phyloP scores from a whole-genome alignment of 2,113 vertebrate genomes.

The Eulacestoma nigropectus region DNA sequence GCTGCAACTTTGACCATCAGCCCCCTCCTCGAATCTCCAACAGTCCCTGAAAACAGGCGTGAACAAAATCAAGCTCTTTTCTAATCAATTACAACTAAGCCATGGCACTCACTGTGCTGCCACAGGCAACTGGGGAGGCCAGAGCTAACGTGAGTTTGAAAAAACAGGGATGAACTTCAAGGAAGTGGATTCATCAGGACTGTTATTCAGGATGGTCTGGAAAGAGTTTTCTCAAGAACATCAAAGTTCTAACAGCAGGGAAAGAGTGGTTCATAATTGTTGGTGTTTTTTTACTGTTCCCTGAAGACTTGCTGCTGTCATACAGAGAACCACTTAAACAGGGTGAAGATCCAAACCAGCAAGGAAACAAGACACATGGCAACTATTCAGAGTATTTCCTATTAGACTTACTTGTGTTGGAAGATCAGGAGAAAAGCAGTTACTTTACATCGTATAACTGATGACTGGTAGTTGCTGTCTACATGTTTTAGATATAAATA shows the following conservation, averaged over 20 bases:
- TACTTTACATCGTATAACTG: not conserved
- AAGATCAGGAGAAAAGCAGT: not conserved
- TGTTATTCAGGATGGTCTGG: not conserved
- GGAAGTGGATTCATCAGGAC: not conserved
- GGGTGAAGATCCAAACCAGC: not conserved
- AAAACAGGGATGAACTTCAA: not conserved
- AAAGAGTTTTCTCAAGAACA: not conserved
- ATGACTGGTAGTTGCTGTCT: not conserved
- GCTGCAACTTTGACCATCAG: not conserved
- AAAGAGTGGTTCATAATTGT: not conserved
- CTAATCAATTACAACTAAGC: fast-evolving
- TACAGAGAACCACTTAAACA: not conserved
- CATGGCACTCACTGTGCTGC: not conserved
- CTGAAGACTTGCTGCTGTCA: not conserved
- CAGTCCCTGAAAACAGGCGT: not conserved
- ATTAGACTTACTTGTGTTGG: not conserved
- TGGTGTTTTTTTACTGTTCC: not conserved
- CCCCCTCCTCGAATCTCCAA: fast-evolving
- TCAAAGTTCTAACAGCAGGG: not conserved
- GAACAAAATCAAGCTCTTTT: not conserved
- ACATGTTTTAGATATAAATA: not conserved
- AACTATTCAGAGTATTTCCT: not conserved
- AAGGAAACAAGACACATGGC: not conserved
- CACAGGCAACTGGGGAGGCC: not conserved
- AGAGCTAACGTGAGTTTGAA: not conserved